Percentiles rank a stretch among this genome's conserved stretches.
These are phyloP conservation scores for Hippasteria phrygiana DNA, from an alignment of 53 echinoderm and acorn worm genomes.

Conservation along the genomic window DNA sequence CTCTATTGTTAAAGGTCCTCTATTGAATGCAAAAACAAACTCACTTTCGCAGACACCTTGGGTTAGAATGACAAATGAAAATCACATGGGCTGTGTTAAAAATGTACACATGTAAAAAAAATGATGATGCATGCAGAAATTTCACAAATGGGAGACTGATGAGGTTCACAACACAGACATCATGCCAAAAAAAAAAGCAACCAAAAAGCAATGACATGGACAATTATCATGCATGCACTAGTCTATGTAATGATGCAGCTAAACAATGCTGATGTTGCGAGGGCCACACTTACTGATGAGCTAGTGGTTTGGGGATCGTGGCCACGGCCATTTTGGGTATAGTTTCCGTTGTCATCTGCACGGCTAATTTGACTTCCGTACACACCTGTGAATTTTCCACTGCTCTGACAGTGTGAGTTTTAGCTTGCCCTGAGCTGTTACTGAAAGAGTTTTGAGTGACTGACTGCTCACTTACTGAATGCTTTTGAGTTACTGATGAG, in stretches of 20 bases:
- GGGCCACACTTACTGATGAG: conserved; percentile 61
- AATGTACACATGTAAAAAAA: too few relatives aligned
- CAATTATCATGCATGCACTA: conserved; percentile 1
- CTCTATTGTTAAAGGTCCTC: too few relatives aligned
- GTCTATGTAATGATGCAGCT: neutral
- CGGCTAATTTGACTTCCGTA: conserved; percentile 44
- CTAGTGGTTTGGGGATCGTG: conserved; percentile 1
- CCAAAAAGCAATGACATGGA: neutral
- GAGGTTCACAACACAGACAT: too few relatives aligned
- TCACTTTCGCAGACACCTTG: too few relatives aligned
- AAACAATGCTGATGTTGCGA: too few relatives aligned
- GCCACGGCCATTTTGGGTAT: conserved; percentile 19
- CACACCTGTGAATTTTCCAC: conserved; percentile 46
- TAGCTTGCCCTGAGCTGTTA: conserved; percentile 19
- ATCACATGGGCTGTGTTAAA: too few relatives aligned
- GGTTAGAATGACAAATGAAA: too few relatives aligned
- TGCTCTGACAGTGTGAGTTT: conserved; percentile 20
- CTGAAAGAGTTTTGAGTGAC: conserved; percentile 37
- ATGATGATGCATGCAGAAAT: too few relatives aligned
- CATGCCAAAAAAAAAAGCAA: neutral
- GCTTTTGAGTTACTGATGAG: conserved; percentile 40
- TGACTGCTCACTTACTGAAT: conserved; percentile 10
- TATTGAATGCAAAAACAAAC: too few relatives aligned
- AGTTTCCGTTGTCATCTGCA: conserved; percentile 44
- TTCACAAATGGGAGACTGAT: too few relatives aligned